Percentiles rank a stretch among this genome's conserved stretches.
These are phyloP conservation scores for Peromyscus attwateri DNA, from an alignment of 2,797 vertebrate species.

Conservation along the genomic window DNA sequence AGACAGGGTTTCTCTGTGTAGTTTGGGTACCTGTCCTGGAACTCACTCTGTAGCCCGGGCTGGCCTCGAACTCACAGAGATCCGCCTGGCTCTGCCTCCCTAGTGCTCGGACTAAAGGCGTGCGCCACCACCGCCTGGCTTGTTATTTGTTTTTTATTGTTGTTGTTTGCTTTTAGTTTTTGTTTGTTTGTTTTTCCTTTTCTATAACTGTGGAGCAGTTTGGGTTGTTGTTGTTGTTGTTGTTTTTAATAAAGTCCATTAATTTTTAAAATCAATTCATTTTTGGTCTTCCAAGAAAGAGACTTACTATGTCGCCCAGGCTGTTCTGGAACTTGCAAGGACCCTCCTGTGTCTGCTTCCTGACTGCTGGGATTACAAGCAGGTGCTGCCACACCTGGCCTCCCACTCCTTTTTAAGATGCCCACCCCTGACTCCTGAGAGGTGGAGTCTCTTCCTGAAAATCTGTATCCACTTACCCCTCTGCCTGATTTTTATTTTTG, in stretches of 20 bases:
- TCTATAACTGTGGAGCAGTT: neutral
- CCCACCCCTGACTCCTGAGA: neutral
- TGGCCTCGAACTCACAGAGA: too few relatives aligned
- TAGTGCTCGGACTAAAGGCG: too few relatives aligned
- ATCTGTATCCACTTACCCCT: neutral
- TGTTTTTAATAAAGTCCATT: neutral
- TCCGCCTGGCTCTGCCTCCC: too few relatives aligned
- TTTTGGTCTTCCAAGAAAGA: neutral
- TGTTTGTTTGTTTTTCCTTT: neutral
- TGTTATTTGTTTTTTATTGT: too few relatives aligned
- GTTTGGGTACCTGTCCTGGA: too few relatives aligned
- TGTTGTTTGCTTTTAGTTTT: too few relatives aligned
- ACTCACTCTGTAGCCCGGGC: too few relatives aligned
- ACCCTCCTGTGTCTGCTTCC: neutral
- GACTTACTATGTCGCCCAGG: neutral
- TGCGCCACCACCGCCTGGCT: too few relatives aligned
- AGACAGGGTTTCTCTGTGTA: too few relatives aligned
- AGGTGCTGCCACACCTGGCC: fast-evolving
- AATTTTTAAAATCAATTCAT: neutral
- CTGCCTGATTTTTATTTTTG: slow-evolving; percentile 1
- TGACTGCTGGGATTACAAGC: neutral
- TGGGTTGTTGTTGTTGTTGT: neutral
- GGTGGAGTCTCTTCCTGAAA: neutral
- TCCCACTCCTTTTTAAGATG: neutral
- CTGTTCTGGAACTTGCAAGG: neutral